Conservation (phyloP, 1,140 invertebrate genomes). For the Drosophila virilis region DNA sequence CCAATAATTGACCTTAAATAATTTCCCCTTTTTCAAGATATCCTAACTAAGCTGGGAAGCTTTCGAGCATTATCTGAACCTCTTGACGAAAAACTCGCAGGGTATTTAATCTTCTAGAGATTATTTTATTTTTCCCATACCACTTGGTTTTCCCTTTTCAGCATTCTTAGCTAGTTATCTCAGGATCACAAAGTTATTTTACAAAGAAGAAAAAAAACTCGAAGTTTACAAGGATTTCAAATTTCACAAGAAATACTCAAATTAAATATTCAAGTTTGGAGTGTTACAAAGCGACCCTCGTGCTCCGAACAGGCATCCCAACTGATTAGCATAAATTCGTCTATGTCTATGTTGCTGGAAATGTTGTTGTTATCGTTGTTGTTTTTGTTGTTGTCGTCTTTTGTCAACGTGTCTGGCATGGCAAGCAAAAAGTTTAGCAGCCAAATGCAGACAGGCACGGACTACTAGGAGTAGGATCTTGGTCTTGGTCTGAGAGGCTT, state of each 20-base stretch:
- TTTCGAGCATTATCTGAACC: too few species aligned
- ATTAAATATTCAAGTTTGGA: slow-evolving; percentile 24
- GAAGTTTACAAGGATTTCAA: slow-evolving; percentile 1
- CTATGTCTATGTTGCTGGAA: slow-evolving; percentile 67
- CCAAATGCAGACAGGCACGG: slow-evolving; percentile 53
- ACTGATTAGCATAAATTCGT: slow-evolving; percentile 81
- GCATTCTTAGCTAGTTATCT: slow-evolving; percentile 3
- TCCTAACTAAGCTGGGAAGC: too few species aligned
- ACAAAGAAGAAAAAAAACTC: neutral
- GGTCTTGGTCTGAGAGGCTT: neutral
- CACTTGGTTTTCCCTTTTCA: neutral
- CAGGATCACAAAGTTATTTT: neutral
- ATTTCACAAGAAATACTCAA: slow-evolving; percentile 23
- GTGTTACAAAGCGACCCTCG: slow-evolving; percentile 29
- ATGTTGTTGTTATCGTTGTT: slow-evolving; percentile 45
- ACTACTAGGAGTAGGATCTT: slow-evolving; percentile 35
- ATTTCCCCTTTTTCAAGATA: too few species aligned
- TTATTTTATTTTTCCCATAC: neutral
- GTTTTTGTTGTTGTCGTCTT: slow-evolving; percentile 63
- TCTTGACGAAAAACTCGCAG: neutral
- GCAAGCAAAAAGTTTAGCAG: slow-evolving; percentile 69
- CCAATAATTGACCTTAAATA: too few species aligned
- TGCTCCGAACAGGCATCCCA: slow-evolving; percentile 57
- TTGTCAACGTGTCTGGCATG: slow-evolving; percentile 81
- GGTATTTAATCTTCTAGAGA: neutral